These are phyloP conservation scores for Pseudonaja textilis DNA, from an alignment of 2,113 vertebrate genomes.

Conservation along the genomic window DNA sequence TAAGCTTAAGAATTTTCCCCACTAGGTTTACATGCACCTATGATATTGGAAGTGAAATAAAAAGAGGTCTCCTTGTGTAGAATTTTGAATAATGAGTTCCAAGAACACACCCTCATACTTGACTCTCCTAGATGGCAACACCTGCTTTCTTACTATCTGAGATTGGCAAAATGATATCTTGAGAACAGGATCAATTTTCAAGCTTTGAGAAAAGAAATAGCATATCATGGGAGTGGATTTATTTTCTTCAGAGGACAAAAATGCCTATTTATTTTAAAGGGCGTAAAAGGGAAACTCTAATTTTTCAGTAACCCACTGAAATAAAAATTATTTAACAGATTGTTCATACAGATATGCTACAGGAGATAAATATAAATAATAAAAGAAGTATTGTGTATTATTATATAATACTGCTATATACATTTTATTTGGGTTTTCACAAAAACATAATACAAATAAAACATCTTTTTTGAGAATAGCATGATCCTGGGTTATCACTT, in stretches of 20 bases:
- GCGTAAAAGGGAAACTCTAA: background rate
- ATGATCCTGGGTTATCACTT: too few species aligned
- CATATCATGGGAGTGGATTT: background rate
- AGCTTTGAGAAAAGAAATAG: background rate
- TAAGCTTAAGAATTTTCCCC: background rate
- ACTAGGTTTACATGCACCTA: background rate
- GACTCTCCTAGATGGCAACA: background rate
- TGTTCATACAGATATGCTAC: background rate
- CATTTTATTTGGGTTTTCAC: too few species aligned
- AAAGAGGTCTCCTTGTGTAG: background rate
- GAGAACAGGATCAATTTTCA: background rate
- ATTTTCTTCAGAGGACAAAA: background rate
- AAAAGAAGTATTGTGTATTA: background rate
- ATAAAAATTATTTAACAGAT: background rate
- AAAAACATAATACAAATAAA: too few species aligned
- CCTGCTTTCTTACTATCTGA: background rate
- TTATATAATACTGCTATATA: background rate
- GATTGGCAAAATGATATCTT: background rate
- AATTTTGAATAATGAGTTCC: background rate
- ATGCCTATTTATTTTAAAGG: background rate
- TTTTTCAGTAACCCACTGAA: background rate
- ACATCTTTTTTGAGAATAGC: too few species aligned
- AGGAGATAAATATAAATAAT: background rate
- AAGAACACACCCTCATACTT: background rate
- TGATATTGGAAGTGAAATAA: background rate